Percentiles rank a stretch among this genome's conserved stretches.
phyloP scores from a whole-genome alignment of 1,140 invertebrate genomes.

The Drosophila neocordata region DNA sequence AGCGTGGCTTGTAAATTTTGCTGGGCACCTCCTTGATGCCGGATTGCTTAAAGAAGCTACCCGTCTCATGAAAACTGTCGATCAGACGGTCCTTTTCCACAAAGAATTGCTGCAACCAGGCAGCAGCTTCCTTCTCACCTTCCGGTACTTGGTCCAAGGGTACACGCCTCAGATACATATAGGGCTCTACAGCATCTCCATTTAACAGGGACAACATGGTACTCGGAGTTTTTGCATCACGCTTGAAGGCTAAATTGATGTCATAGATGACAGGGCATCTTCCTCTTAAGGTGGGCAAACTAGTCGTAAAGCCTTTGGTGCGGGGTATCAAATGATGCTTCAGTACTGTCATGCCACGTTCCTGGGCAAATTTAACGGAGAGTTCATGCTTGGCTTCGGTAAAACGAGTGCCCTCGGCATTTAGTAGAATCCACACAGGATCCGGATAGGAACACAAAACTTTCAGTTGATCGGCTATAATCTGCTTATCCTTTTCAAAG shows the following conservation, averaged over 20 bases:
- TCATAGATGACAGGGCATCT: conserved; percentile 93
- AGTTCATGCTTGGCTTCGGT: conserved; percentile 93
- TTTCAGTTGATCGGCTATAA: conserved; percentile 90
- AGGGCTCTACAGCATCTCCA: conserved; percentile 89
- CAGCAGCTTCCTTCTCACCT: conserved; percentile 89
- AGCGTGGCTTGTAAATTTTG: conserved; percentile 85
- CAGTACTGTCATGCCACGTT: conserved; percentile 92
- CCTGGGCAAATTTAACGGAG: conserved; percentile 93
- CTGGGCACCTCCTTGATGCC: conserved; percentile 86
- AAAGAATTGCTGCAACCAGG: conserved; percentile 89
- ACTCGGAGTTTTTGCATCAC: conserved; percentile 85
- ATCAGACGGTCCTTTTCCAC: conserved; percentile 89
- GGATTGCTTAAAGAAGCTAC: conserved; percentile 91
- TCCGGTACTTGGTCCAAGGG: conserved; percentile 91
- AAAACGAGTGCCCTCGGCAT: conserved; percentile 97
- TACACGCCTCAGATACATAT: conserved; percentile 92
- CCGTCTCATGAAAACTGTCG: conserved; percentile 92
- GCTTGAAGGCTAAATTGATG: conserved; percentile 90
- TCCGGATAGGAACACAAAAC: conserved; percentile 93
- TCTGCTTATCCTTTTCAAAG: conserved; percentile 94
- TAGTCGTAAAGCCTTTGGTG: conserved; percentile 94
- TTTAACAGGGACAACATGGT: conserved; percentile 91
- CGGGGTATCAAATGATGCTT: conserved; percentile 96
- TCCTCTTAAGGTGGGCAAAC: conserved; percentile 88
- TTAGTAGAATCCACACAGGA: conserved; percentile 93